phyloP scores from a whole-genome alignment of 53 echinoderm and acorn worm species.

The Antedon mediterranea region DNA sequence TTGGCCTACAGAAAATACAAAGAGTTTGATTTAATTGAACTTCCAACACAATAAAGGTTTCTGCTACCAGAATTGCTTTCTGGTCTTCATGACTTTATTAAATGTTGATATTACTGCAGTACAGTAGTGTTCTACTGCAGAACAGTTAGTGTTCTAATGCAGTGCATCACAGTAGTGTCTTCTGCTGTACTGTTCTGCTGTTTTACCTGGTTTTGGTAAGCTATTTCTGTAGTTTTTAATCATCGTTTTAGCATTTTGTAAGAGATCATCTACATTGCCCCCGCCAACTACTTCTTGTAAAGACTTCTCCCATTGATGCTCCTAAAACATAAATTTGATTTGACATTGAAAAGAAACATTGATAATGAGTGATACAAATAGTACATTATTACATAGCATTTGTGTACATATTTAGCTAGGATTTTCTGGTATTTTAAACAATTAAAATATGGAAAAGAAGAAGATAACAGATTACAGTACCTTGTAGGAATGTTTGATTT shows the following conservation, averaged over 20 bases:
- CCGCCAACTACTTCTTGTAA: slow-evolving; percentile 48
- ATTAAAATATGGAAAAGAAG: too few relatives aligned
- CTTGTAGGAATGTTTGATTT: slow-evolving; percentile 70
- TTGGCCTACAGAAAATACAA: slow-evolving; percentile 49
- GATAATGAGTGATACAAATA: too few relatives aligned
- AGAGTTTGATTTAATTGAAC: too few relatives aligned
- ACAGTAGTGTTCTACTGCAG: background rate
- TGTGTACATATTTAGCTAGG: too few relatives aligned
- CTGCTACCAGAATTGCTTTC: too few relatives aligned
- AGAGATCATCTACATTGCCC: slow-evolving; percentile 43
- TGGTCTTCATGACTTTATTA: too few relatives aligned
- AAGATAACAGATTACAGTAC: slow-evolving; percentile 5
- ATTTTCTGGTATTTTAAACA: too few relatives aligned
- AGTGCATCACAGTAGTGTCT: background rate
- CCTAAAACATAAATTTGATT: too few relatives aligned
- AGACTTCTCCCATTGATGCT: slow-evolving; percentile 76
- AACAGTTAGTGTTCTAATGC: background rate
- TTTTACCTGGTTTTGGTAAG: slow-evolving; percentile 74
- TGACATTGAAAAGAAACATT: too few relatives aligned
- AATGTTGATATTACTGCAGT: too few relatives aligned
- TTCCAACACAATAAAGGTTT: too few relatives aligned
- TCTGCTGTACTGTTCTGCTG: background rate
- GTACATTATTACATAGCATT: too few relatives aligned
- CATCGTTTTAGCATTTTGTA: slow-evolving; percentile 37
- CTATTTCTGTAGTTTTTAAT: slow-evolving; percentile 44